These are phyloP conservation scores for Chloroclysta siterata DNA, from an alignment of 2,888 invertebrate species.

Conservation along the genomic window DNA sequence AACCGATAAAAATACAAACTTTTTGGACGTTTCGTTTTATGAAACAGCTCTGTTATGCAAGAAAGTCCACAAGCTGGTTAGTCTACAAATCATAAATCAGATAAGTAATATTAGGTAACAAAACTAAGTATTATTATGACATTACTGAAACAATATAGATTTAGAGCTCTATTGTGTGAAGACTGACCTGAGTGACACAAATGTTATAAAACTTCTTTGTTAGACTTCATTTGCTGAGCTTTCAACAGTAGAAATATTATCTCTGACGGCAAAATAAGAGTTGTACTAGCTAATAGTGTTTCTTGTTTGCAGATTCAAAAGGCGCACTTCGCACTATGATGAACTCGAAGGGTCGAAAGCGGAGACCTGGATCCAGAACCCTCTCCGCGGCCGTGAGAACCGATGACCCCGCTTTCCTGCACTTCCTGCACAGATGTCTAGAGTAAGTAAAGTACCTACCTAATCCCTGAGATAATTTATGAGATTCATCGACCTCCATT, in stretches of 20 bases:
- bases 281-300: neutral
- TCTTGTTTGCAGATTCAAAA: constrained; percentile 88
- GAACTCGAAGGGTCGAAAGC: constrained; percentile 96
- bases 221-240: neutral
- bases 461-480: neutral
- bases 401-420: constrained; percentile 94
- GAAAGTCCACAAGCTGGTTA: neutral
- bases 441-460: constrained; percentile 52
- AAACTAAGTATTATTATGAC: too few relatives aligned
- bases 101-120: neutral
- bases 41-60: neutral
- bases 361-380: constrained; percentile 93
- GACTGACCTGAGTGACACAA: neutral
- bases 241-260: neutral
- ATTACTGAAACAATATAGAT: neutral
- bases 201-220: neutral
- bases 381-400: constrained; percentile 92
- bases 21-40: neutral
- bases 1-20: too few relatives aligned
- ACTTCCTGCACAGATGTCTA: constrained; percentile 95
- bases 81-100: neutral
- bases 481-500: neutral
- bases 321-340: constrained; percentile 96
- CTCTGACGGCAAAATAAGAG: neutral
- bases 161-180: constrained; percentile 1